phyloP scores from a whole-genome alignment of 2,888 invertebrate genomes.

The Torymus aiolomorphi region DNA sequence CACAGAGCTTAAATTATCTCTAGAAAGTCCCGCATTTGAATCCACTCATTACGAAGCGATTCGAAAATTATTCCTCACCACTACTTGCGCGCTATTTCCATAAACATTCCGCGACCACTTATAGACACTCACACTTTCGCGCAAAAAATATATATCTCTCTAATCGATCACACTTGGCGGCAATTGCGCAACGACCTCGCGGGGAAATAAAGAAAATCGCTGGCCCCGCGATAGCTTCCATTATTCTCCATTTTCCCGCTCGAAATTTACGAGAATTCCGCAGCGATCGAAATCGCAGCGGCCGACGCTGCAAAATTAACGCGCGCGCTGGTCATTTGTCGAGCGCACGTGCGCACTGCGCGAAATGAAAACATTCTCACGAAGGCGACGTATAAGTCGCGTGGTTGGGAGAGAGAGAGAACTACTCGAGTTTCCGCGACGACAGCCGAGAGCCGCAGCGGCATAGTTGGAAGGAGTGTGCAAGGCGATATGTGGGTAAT shows the following conservation, averaged over 20 bases:
- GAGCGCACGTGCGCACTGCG: not conserved
- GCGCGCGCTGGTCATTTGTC: constrained; percentile 14
- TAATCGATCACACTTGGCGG: too few relatives aligned
- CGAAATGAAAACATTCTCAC: constrained; percentile 41
- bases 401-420: not conserved
- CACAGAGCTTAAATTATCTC: too few relatives aligned
- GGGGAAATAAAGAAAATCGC: not conserved
- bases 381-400: not conserved
- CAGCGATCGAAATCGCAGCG: not conserved
- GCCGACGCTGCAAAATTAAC: not conserved
- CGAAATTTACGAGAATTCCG: constrained; percentile 38
- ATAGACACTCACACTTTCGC: too few relatives aligned
- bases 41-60: too few relatives aligned
- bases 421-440: constrained; percentile 24
- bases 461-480: not conserved
- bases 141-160: too few relatives aligned
- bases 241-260: constrained; percentile 10
- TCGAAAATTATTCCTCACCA: too few relatives aligned
- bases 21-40: too few relatives aligned
- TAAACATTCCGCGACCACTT: too few relatives aligned
- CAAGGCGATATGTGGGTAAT: constrained; percentile 59
- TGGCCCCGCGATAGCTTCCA: not conserved
- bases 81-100: too few relatives aligned
- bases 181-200: not conserved
- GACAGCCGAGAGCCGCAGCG: not conserved